Conservation (phyloP, 2,888 invertebrate species). For the Clistopyga incitator region DNA sequence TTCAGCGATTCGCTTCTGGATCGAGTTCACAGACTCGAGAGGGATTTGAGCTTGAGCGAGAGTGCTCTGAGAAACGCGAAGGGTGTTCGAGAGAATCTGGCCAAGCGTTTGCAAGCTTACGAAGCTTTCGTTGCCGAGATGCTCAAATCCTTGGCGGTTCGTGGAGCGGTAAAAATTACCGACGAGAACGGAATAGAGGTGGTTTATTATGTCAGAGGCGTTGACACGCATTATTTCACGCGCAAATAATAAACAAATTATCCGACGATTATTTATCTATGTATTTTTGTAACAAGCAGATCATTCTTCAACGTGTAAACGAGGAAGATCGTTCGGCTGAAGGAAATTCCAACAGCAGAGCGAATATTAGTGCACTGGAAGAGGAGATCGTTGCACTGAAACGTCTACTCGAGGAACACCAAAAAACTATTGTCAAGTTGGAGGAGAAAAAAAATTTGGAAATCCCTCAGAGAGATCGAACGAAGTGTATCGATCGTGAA, state of each 20-base stretch:
- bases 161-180: slow-evolving; percentile 65
- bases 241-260: slow-evolving; percentile 15
- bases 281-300: slow-evolving; percentile 35
- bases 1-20: slow-evolving; percentile 66
- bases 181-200: slow-evolving; percentile 67
- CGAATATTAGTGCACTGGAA: slow-evolving; percentile 22
- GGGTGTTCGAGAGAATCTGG: slow-evolving; percentile 57
- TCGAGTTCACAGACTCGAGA: slow-evolving; percentile 66
- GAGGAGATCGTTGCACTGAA: slow-evolving; percentile 52
- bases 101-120: slow-evolving; percentile 64
- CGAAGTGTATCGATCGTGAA: slow-evolving; percentile 52
- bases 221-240: not conserved
- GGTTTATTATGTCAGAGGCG: not conserved
- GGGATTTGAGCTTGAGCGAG: slow-evolving; percentile 66
- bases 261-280: not conserved
- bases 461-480: slow-evolving; percentile 18
- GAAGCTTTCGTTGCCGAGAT: slow-evolving; percentile 68
- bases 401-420: slow-evolving; percentile 45
- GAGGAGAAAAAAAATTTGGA: slow-evolving; percentile 41
- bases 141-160: slow-evolving; percentile 61
- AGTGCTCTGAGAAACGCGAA: slow-evolving; percentile 58
- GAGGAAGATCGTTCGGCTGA: slow-evolving; percentile 4
- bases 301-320: slow-evolving; percentile 57
- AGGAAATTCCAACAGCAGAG: not conserved
- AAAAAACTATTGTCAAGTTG: slow-evolving; percentile 55